Percentiles rank a stretch among this genome's conserved stretches.
Evolutionary conservation across 2,888 invertebrate species (phyloP).

Genomic region (Drosophila subsilvestris): DNA sequence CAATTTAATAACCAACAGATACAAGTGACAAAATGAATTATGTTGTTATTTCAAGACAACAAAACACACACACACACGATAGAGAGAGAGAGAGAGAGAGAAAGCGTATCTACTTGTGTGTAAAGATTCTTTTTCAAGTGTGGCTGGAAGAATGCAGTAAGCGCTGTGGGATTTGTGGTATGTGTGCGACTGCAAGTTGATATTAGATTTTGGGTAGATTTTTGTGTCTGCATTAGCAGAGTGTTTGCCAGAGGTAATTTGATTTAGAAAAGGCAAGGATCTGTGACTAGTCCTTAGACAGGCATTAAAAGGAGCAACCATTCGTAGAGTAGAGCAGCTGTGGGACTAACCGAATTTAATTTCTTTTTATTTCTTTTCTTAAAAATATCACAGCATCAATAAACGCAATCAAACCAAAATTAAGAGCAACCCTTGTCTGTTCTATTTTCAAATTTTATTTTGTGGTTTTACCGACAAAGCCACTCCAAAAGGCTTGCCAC

Average conservation of each 20-base stretch:
- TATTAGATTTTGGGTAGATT: not conserved
- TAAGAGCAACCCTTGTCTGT: not conserved
- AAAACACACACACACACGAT: not conserved
- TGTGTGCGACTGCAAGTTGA: not conserved
- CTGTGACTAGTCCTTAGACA: too few species aligned
- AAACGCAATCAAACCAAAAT: too few species aligned
- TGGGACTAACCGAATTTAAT: too few species aligned
- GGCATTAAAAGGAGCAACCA: too few species aligned
- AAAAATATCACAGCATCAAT: too few species aligned
- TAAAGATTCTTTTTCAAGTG: not conserved
- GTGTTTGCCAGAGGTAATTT: not conserved
- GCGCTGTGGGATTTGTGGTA: not conserved
- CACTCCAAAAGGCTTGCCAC: slow-evolving; percentile 10
- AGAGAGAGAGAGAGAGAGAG: not conserved
- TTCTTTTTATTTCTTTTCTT: too few species aligned
- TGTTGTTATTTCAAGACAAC: slow-evolving; percentile 67
- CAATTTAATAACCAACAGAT: slow-evolving; percentile 74
- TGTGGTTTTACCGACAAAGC: not conserved
- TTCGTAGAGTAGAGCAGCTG: too few species aligned
- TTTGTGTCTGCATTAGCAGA: not conserved
- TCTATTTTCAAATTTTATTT: too few species aligned
- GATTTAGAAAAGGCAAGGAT: not conserved
- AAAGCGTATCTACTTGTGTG: not conserved
- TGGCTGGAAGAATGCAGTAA: not conserved
- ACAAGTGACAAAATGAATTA: slow-evolving; percentile 79